phyloP scores from a whole-genome alignment of 2,113 vertebrate species.

The mouse (Mus musculus) region DNA sequence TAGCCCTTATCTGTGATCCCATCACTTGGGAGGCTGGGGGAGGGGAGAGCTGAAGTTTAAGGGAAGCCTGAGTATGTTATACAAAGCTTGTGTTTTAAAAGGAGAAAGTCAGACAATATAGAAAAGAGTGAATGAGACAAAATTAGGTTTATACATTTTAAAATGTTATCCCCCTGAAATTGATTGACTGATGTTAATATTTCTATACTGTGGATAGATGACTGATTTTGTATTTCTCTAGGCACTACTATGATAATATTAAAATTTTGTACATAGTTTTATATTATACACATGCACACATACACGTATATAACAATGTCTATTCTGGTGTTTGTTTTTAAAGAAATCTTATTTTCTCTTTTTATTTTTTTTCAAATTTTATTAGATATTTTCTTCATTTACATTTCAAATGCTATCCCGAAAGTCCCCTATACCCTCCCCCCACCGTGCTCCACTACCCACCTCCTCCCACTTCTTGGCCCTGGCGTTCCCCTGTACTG shows the following conservation, averaged over 20 bases:
- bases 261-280: not conserved
- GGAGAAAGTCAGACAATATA: not conserved
- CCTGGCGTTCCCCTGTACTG: no score
- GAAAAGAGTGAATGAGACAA: not conserved
- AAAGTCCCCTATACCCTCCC: no score
- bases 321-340: not conserved
- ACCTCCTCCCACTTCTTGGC: no score
- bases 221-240: not conserved
- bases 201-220: not conserved
- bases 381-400: no score
- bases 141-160: not conserved
- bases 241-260: not conserved
- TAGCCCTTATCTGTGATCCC: not conserved
- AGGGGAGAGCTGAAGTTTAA: not conserved
- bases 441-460: no score
- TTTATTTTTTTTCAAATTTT: no score
- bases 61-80: not conserved
- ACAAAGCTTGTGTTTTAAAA: not conserved
- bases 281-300: not conserved
- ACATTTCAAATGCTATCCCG: no score
- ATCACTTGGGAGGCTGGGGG: not conserved
- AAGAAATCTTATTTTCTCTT: not conserved
- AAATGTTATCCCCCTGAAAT: not conserved
- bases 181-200: not conserved
- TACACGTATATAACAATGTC: not conserved